phyloP scores from a whole-genome alignment of 2,888 invertebrate genomes.

The Lagria hirta region DNA sequence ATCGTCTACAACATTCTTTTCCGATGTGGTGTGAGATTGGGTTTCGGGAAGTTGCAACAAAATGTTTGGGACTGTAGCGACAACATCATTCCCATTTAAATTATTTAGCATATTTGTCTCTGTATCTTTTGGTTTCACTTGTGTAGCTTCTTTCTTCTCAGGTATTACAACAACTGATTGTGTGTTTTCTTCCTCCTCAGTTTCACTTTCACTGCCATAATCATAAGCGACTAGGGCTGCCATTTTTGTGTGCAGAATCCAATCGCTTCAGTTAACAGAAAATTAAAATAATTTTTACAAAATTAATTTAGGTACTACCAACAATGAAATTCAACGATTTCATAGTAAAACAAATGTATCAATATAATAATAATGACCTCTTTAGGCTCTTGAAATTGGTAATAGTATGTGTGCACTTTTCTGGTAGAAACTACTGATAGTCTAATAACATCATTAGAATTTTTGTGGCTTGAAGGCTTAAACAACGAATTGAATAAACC shows the following conservation, averaged over 20 bases:
- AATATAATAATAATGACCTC: no score
- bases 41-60: constrained; percentile 39
- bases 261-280: neutral
- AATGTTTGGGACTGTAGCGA: constrained; percentile 15
- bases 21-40: constrained; percentile 22
- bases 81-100: no score
- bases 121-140: constrained; percentile 2
- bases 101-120: neutral
- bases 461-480: no score
- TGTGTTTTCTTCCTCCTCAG: constrained; percentile 34
- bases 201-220: constrained; percentile 39
- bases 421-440: no score
- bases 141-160: constrained; percentile 10
- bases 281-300: no score
- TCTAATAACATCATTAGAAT: no score
- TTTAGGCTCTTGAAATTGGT: no score
- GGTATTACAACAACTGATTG: constrained; percentile 10
- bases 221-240: constrained; percentile 45
- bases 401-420: no score
- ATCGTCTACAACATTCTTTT: constrained; percentile 35
- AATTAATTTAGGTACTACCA: no score
- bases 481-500: no score
- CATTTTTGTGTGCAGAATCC: neutral
- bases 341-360: no score
- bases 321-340: no score